These are phyloP conservation scores for Pundamilia nyererei DNA, from an alignment of 2,113 vertebrate genomes.

Conservation along the genomic window DNA sequence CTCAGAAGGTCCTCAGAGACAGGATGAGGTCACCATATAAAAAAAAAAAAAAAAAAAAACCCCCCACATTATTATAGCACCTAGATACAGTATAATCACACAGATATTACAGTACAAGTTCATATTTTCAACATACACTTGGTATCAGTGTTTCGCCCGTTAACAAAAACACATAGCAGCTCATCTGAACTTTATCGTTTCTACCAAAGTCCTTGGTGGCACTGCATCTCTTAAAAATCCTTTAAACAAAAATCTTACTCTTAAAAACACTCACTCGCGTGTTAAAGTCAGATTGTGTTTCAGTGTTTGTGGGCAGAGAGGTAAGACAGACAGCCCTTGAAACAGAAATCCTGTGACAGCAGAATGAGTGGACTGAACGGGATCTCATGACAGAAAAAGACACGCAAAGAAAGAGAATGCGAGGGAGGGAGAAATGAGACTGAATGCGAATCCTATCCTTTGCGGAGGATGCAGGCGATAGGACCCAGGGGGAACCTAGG, in stretches of 20 bases:
- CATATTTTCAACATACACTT: neutral
- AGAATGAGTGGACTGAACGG: neutral
- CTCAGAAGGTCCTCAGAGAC: neutral
- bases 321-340: neutral
- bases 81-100: neutral
- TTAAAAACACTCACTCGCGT: neutral
- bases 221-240: neutral
- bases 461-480: conserved; percentile 9
- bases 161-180: neutral
- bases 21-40: neutral
- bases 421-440: no score
- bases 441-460: neutral
- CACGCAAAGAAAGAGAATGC: neutral
- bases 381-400: neutral
- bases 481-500: conserved; percentile 22
- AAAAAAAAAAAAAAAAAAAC: no score
- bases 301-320: neutral
- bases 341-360: neutral
- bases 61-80: neutral
- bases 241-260: neutral
- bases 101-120: neutral
- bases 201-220: neutral
- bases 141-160: neutral
- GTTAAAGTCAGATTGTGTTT: neutral
- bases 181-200: neutral